Base-by-base conservation (phyloP, 2,888 invertebrate genomes). In the Xylota sylvarum region DNA sequence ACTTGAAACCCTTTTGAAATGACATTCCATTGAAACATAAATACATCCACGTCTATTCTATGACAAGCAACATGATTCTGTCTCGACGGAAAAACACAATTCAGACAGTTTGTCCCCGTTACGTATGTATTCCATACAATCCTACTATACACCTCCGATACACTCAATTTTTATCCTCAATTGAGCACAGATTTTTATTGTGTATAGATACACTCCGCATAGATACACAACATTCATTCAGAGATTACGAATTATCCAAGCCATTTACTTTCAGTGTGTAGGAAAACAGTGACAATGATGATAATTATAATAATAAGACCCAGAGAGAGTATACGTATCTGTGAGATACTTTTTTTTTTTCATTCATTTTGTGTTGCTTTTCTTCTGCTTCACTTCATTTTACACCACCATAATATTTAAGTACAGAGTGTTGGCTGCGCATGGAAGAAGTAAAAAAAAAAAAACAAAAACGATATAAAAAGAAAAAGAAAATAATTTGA, bases 271-370 rank as follows among this genome's bases (percentile, higher is more conserved):
- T 78, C 62, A 77, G 70, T 77, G 58, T 46, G 32, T 27, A 23
- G 73, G 32, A 74, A 69, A 69, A 62, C 40, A 85, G 74, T 74
- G 80, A 80, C 73, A 80, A 73, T 77, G 64, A 81, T 64, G 64
- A 86, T 82, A 82, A 86, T 82, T 78, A 86, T 78, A 67, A 77
- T 80, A 81, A 79, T 77, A 85, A 72, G 76, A 79, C 78, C 80
- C 79, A 73, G 19, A 74, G 50, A 32, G 50, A 52, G 35, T 32
- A 43, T 23, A 12, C 10, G 12, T 76, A 48, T 79, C 58, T 56
- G 73, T 58, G 40, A 50, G 70, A 65, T 67, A 67, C 23, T 56
- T 37, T 62, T 55, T 46, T 60, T 62, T 48, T 69, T 43, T 23
- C n/a, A n/a, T n/a, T n/a, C n/a, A n/a, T n/a, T n/a, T n/a, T n/a